Base-by-base conservation (phyloP, 1,140 invertebrate genomes). In the Drosophila parvula region DNA sequence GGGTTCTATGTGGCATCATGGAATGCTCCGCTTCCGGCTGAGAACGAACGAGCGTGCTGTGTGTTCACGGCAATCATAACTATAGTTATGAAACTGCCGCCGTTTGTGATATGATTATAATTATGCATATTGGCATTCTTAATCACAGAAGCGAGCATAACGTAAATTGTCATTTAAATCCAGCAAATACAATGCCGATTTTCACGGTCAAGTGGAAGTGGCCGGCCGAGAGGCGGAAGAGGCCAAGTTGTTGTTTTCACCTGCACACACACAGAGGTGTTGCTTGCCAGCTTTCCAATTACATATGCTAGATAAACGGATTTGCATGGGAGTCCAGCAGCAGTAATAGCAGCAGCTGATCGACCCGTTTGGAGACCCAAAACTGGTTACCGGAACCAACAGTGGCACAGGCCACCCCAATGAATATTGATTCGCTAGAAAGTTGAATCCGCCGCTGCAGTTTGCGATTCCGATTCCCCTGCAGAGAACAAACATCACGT, bases 81-180 rank as follows among this genome's bases (percentile, higher is more conserved):
- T 22, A 65, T 58, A 44, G 44, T 36, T 84, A 73, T 83, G 76
- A 59, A 40, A 64, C 16, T 16, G 62, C 32, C 57, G 38, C 18
- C 55, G 62, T 18, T 67, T 70, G n/a, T 71, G 68, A 58, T 50
- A 71, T 71, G 69, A 73, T 64, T 50, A 48, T 50, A 69, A 71
- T 78, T 86, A 83, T 86, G 82, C 82, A 86, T 88, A 88, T 69
- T 65, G 65, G 64, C 57, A 78, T 78, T 74, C 71, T 83, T 68
- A 88, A 88, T 80, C 78, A 74, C 43, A 77, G 45, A 75, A 67
- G 61, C 80, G 63, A 70, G 57, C 56, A 65, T 59, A 79, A 59
- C 61, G 62, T 74, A 70, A 89, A 70, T 88, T 86, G 83, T 86
- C 83, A 86, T 88, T 82, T 79, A 88, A 86, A 86, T 88, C 59